Evolutionary conservation across 2,113 vertebrate species (phyloP).

Genomic region (Rhineura floridana): DNA sequence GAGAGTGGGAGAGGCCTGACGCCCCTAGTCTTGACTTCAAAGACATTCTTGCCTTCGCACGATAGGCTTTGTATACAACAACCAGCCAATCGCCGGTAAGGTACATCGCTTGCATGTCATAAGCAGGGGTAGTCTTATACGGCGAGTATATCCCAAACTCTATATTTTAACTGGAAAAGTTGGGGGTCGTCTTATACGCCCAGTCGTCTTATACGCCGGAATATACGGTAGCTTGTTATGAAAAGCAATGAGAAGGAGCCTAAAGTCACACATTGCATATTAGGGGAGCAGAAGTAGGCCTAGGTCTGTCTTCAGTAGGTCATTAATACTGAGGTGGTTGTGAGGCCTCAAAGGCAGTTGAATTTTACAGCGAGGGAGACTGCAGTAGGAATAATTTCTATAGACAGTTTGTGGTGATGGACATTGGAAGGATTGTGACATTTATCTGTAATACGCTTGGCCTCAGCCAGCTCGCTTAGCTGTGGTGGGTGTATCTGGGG

Average conservation of each 20-base stretch:
- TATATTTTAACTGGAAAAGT: no score
- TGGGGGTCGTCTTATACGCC: no score
- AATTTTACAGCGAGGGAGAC: not conserved
- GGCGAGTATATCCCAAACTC: no score
- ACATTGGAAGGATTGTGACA: not conserved
- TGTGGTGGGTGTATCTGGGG: not conserved
- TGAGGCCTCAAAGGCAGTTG: not conserved
- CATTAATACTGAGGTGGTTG: not conserved
- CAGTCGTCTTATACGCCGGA: no score
- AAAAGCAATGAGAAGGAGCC: not conserved
- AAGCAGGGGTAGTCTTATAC: no score
- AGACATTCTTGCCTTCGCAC: no score
- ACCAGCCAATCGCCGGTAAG: no score
- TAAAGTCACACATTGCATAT: not conserved
- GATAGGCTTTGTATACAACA: no score
- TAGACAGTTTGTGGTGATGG: no score
- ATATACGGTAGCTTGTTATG: not conserved
- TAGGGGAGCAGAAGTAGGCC: not conserved
- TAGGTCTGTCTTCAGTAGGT: not conserved
- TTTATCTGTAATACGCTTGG: not conserved
- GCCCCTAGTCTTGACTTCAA: no score
- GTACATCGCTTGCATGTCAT: no score
- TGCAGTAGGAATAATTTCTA: not conserved
- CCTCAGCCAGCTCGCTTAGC: not conserved
- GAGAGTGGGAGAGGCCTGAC: no score